Evolutionary conservation across 2,888 invertebrate species (phyloP), one percentile per base, ranked within the genome.

Genomic region (Drosophila differens): DNA sequence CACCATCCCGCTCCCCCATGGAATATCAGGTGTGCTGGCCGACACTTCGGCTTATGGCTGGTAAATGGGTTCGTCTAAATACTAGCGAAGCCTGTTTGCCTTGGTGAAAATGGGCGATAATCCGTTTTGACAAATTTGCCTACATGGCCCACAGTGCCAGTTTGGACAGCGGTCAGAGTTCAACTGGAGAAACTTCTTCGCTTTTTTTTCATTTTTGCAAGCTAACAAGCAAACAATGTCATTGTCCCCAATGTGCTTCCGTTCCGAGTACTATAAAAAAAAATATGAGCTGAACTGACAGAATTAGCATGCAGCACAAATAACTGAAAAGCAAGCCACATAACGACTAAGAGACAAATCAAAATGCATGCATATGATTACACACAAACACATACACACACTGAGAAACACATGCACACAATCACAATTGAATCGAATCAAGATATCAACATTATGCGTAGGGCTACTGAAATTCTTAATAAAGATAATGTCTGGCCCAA

Each of bases 401-500:
- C 49, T 25, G 47, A 60, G 44, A 28, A 37, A 52, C 14, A 54
- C 33, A 53, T 33, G 22, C 32, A 66, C 54, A 78, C 66, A 65
- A 67, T 70, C 70, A 69, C 73, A 65, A 81, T 72, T 61, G 47
- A 81, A 89, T 85, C 85, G 79, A 89, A 89, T 91, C 88, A 89
- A 89, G 88, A 88, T 88, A 88, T 88, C 88, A 89, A 82, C 35
- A 71, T 70, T 63, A 69, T 73, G 75, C 71, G 72, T 62, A 82
- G 78, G 77, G 83, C 91, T 91, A 89, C 91, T 91, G 89, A 87
- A 89, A 89, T 91, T 91, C 91, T 90, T 91, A 91, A 91, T 91
- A 91, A 91, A 91, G 92, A 91, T 91, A 90, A 89, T 76, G 73
- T 68, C 74, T 41, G 73, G 65, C 73, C 54, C 71, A 70, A 71